Evolutionary conservation across 2,113 vertebrate genomes (phyloP), one percentile per base, ranked within the genome.

Genomic region (Dromiciops gliroides): DNA sequence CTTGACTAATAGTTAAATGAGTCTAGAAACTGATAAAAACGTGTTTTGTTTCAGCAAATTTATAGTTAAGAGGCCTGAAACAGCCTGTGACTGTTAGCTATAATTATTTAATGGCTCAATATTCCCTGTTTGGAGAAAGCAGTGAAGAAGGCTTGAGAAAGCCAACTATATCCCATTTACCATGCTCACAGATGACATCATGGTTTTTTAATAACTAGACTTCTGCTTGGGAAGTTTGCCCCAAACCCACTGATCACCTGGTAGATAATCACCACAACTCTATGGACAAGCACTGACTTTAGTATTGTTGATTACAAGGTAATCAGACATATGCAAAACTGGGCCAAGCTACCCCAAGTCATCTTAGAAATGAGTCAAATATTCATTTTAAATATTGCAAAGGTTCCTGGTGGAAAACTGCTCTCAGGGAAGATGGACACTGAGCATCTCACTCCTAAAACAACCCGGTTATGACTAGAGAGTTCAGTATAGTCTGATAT

Each of bases 171-270:
- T 89, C 67, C 67, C 90, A 91, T 60, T 93, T 89, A 51, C 2
- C 1, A 92, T 67, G 67, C 90, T 94, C 93, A 91, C 10, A 97
- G 94, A 89, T 89, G 75, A 92, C 90, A 9, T 5, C 91, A 67
- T 91, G 51, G 22, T 11, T 26, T 50, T 94, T 92, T 56, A 8
- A 7, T 44, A 83, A 44, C 16, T 7, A 12, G 67, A 8, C 67
- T 83, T 83, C n/a, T 23, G 37, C 0, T 44, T 83, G 67, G 37
- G 19, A 83, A 83, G 16, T 83, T n/a, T 44, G 16, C n/a, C 37
- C 1, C 1, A 91, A 89, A 53, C 51, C 67, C 67, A 37, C 51
- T 22, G 6, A 50, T 90, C 92, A 8, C 9, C n/a, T 28, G 50
- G 37, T 90, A 89, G 47, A 83, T 92, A 52, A 89, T 90, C 31